These are phyloP conservation scores for Cephalotes varians DNA, from an alignment of 2,888 invertebrate genomes.

Conservation along the genomic window DNA sequence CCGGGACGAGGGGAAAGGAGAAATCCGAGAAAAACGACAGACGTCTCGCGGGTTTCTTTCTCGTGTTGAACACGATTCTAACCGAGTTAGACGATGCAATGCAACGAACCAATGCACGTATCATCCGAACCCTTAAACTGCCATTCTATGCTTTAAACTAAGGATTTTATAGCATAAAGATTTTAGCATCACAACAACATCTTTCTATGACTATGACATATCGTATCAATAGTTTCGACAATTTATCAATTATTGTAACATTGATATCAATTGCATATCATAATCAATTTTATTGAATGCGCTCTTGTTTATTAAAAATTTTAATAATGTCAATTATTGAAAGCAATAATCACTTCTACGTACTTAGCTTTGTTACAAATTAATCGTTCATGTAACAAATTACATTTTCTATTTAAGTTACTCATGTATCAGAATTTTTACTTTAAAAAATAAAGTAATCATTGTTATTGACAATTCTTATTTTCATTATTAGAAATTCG, in stretches of 20 bases:
- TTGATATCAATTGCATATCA: background rate
- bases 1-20: constrained; percentile 38
- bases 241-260: background rate
- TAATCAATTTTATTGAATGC: background rate
- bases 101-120: background rate
- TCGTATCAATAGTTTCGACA: background rate
- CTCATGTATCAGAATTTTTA: background rate
- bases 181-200: too few species aligned
- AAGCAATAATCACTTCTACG: background rate
- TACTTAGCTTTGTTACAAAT: background rate
- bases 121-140: background rate
- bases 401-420: background rate
- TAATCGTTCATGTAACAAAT: background rate
- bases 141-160: background rate
- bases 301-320: background rate
- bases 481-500: background rate
- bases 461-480: background rate
- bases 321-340: background rate
- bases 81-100: constrained; percentile 80
- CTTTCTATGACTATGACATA: background rate
- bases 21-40: constrained; percentile 69
- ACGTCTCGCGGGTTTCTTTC: constrained; percentile 60
- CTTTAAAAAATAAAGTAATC: background rate
- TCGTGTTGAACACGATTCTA: constrained; percentile 82
- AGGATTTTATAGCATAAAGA: background rate